phyloP scores from a whole-genome alignment of 1,140 invertebrate species.

The Cotesia typhae region DNA sequence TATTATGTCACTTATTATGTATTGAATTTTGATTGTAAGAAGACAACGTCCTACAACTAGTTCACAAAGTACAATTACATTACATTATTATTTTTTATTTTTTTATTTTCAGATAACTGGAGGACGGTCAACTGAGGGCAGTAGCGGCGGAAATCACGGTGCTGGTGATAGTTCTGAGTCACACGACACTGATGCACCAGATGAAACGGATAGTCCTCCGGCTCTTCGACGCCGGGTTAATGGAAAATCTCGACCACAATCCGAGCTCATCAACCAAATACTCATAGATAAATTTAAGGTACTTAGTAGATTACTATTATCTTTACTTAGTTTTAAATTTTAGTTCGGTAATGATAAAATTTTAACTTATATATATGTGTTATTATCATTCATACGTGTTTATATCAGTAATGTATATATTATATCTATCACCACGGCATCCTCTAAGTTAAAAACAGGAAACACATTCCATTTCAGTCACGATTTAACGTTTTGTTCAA shows the following conservation, averaged over 20 bases:
- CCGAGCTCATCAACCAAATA: conserved; percentile 71
- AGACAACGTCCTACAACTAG: too few species aligned
- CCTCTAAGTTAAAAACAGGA: neutral
- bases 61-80: neutral
- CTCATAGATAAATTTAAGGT: conserved; percentile 73
- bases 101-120: conserved; percentile 58
- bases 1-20: neutral
- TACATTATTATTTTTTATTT: conserved; percentile 50
- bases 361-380: neutral
- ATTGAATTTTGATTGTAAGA: neutral
- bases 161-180: conserved; percentile 71
- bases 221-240: conserved; percentile 63
- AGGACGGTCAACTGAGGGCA: conserved; percentile 62
- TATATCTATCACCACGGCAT: conserved; percentile 26
- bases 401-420: conserved; percentile 14
- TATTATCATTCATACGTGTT: conserved; percentile 21
- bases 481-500: neutral
- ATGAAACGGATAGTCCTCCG: conserved; percentile 70
- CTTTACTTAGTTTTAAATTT: too few species aligned
- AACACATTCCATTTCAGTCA: conserved; percentile 19
- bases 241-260: conserved; percentile 68
- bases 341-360: too few species aligned
- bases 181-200: conserved; percentile 70
- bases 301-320: conserved; percentile 38
- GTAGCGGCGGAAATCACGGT: conserved; percentile 59